Conservation (phyloP, 1,140 invertebrate species). For the Thaumatotibia leucotreta region DNA sequence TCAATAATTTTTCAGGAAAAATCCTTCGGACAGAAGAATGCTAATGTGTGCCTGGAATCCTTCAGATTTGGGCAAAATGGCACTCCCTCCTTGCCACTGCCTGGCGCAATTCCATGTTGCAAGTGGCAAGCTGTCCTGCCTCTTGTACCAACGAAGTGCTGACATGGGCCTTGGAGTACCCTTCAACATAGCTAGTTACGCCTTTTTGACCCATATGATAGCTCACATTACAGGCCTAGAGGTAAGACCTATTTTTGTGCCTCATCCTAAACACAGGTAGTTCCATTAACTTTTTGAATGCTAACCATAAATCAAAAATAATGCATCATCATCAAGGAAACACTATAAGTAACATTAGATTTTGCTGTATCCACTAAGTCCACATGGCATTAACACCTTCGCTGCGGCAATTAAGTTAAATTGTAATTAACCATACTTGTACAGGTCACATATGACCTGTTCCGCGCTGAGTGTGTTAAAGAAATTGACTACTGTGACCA, state of each 20-base stretch:
- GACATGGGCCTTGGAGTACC: conserved; percentile 99
- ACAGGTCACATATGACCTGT: too few relatives aligned
- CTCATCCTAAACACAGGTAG: not conserved
- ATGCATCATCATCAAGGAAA: too few relatives aligned
- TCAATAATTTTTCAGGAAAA: conserved; percentile 68
- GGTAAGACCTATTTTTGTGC: conserved; percentile 49
- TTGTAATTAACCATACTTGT: too few relatives aligned
- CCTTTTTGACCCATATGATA: conserved; percentile 96
- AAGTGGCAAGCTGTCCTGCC: conserved; percentile 89
- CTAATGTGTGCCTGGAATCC: conserved; percentile 98
- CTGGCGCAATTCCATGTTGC: conserved; percentile 97
- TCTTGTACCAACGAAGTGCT: conserved; percentile 97
- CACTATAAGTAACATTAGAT: too few relatives aligned
- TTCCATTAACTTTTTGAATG: not conserved
- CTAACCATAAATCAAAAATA: too few relatives aligned
- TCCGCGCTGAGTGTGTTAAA: too few relatives aligned
- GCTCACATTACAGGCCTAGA: conserved; percentile 95
- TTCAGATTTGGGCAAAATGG: conserved; percentile 93
- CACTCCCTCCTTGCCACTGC: conserved; percentile 97
- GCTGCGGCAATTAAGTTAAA: too few relatives aligned
- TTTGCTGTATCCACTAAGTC: too few relatives aligned
- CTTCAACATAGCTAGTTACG: conserved; percentile 99
- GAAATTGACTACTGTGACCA: too few relatives aligned
- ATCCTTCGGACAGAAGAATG: conserved; percentile 92
- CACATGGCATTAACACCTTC: too few relatives aligned